These are phyloP conservation scores for Tethya wilhelma DNA, from an alignment of 37 sponge, comb jelly and placozoan genomes.

Conservation along the genomic window DNA sequence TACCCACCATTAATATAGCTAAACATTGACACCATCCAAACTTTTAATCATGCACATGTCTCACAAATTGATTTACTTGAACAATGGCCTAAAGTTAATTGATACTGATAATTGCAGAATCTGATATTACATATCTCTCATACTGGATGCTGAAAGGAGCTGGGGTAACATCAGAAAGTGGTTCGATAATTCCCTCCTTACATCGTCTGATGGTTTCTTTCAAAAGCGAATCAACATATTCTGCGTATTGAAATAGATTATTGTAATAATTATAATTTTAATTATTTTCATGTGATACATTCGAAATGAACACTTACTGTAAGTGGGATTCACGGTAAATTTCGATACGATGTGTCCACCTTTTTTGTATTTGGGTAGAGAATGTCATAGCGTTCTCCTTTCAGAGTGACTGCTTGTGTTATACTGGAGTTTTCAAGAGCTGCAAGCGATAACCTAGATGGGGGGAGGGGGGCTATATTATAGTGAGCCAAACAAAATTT, in stretches of 20 bases:
- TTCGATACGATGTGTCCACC: slow-evolving; percentile 35
- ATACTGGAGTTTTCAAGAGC: slow-evolving; percentile 27
- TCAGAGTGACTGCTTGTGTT: slow-evolving; percentile 10
- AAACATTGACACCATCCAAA: too few species aligned
- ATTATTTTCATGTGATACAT: too few species aligned
- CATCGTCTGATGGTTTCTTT: slow-evolving; percentile 17
- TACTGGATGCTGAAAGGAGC: slow-evolving; percentile 10
- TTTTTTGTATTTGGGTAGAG: slow-evolving; percentile 12
- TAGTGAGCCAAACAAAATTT: too few species aligned
- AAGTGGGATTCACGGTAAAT: too few species aligned
- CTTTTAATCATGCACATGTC: too few species aligned
- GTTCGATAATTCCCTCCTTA: background rate
- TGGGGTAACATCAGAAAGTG: too few species aligned
- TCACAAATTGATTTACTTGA: too few species aligned
- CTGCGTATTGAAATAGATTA: slow-evolving; percentile 11
- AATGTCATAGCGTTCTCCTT: slow-evolving; percentile 18
- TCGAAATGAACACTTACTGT: too few species aligned
- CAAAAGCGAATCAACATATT: slow-evolving; percentile 20
- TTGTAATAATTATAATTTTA: too few species aligned
- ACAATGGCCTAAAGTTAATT: background rate
- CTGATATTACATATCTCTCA: slow-evolving; percentile 3
- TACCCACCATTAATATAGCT: too few species aligned
- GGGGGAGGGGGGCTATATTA: background rate
- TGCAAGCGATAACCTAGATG: slow-evolving; percentile 20
- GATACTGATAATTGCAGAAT: background rate